Conservation (phyloP, 2,797 vertebrate species). For the Ctenopoma kingsleyae region DNA sequence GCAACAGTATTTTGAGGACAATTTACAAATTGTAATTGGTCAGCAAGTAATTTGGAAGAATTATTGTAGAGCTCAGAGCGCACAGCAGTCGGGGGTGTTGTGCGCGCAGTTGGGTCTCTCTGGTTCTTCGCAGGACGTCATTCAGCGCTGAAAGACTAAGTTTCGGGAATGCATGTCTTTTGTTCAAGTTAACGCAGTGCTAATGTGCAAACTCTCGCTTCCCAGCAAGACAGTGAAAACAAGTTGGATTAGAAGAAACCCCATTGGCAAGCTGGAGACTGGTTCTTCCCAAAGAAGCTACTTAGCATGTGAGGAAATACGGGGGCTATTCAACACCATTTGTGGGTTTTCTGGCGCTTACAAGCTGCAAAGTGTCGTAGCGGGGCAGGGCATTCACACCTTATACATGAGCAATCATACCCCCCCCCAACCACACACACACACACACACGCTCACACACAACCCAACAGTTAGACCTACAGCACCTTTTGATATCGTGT, state of each 20-base stretch:
- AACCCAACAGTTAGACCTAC: not conserved
- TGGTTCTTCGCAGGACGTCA: constrained; percentile 35
- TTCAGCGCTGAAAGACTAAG: constrained; percentile 51
- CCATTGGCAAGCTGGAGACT: constrained; percentile 63
- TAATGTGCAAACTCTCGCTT: constrained; percentile 78
- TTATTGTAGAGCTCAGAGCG: constrained; percentile 5
- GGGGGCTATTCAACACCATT: constrained; percentile 66
- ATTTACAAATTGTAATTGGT: not conserved
- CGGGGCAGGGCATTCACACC: constrained; percentile 69
- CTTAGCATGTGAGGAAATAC: constrained; percentile 79
- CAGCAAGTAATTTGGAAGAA: not conserved
- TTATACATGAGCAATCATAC: constrained; percentile 53
- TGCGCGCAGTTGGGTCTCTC: constrained; percentile 47
- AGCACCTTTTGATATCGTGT: not conserved
- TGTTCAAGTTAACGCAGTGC: constrained; percentile 79
- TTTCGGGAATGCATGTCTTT: constrained; percentile 79
- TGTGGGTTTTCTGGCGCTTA: constrained; percentile 65
- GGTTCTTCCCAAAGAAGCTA: constrained; percentile 50
- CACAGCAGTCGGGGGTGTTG: constrained; percentile 21
- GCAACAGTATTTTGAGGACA: not conserved
- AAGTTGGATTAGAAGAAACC: constrained; percentile 84
- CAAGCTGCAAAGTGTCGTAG: constrained; percentile 69
- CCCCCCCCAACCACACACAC: not conserved
- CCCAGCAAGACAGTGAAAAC: constrained; percentile 87
- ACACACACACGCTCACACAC: not conserved